Conservation (phyloP, 1,140 invertebrate species). For the Megalonaias nervosa region DNA sequence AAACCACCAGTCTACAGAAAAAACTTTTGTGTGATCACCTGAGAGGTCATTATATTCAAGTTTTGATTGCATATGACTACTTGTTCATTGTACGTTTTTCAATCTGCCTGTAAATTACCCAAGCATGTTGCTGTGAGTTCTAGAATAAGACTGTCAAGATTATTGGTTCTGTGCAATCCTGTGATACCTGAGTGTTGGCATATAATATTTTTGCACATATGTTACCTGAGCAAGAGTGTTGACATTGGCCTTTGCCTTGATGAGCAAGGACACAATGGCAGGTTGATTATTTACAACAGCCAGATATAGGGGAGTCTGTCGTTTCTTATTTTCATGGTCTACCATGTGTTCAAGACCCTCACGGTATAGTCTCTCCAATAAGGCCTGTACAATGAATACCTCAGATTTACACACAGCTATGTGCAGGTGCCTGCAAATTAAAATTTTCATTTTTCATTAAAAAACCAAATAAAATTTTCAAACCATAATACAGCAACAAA, state of each 20-base stretch:
- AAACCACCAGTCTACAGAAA: too few species aligned
- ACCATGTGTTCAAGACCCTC: constrained; percentile 48
- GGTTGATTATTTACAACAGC: constrained; percentile 81
- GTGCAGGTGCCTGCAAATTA: constrained; percentile 47
- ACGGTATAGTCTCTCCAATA: constrained; percentile 49
- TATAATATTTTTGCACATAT: constrained; percentile 13
- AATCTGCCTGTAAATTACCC: not conserved
- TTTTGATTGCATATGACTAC: too few species aligned
- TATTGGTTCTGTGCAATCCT: not conserved
- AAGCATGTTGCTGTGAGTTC: not conserved
- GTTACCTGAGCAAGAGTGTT: constrained; percentile 81
- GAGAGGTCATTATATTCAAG: too few species aligned
- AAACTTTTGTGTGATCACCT: too few species aligned
- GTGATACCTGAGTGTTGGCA: not conserved
- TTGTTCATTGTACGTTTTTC: not conserved
- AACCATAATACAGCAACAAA: too few species aligned
- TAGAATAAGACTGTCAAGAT: not conserved
- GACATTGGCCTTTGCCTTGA: constrained; percentile 80
- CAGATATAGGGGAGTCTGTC: constrained; percentile 79
- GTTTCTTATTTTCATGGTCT: constrained; percentile 43
- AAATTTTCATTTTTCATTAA: too few species aligned
- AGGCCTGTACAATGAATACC: constrained; percentile 47
- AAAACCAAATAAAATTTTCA: too few species aligned
- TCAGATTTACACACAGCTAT: constrained; percentile 52
- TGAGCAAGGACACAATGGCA: constrained; percentile 80